Conservation (phyloP, 1,140 invertebrate genomes). For the Trachelipus rathkii region DNA sequence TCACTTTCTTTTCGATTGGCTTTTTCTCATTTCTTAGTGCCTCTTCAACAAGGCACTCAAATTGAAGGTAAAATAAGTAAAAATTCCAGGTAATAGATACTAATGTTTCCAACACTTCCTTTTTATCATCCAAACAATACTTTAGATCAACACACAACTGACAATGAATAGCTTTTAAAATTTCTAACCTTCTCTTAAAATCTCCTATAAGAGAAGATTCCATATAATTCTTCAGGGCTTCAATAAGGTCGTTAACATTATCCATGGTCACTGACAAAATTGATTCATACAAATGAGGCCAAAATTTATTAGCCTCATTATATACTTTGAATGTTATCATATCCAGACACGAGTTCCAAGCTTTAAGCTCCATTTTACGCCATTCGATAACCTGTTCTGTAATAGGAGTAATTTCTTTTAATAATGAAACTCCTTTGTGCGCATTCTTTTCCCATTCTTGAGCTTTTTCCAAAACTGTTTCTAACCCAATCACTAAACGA, state of each 20-base stretch:
- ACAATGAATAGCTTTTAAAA: constrained; percentile 72
- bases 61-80: constrained; percentile 79
- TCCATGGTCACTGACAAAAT: constrained; percentile 49
- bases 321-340: constrained; percentile 53
- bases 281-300: constrained; percentile 38
- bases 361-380: constrained; percentile 83
- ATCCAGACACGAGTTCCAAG: constrained; percentile 73
- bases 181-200: constrained; percentile 70
- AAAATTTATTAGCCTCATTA: constrained; percentile 36
- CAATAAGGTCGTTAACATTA: constrained; percentile 52
- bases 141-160: constrained; percentile 60
- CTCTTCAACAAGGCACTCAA: constrained; percentile 60
- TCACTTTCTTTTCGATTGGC: constrained; percentile 86
- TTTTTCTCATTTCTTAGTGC: constrained; percentile 63
- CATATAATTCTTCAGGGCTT: constrained; percentile 70
- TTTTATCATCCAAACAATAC: constrained; percentile 51
- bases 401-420: constrained; percentile 63
- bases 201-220: constrained; percentile 78
- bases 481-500: constrained; percentile 83
- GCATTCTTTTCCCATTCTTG: constrained; percentile 49
- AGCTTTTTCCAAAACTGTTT: constrained; percentile 72
- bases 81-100: constrained; percentile 76
- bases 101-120: constrained; percentile 53
- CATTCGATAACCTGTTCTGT: constrained; percentile 80
- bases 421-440: constrained; percentile 68